Evolutionary conservation across 2,797 vertebrate species (phyloP), one percentile per base, ranked within the genome.

Genomic region (Alexandromys oeconomus): DNA sequence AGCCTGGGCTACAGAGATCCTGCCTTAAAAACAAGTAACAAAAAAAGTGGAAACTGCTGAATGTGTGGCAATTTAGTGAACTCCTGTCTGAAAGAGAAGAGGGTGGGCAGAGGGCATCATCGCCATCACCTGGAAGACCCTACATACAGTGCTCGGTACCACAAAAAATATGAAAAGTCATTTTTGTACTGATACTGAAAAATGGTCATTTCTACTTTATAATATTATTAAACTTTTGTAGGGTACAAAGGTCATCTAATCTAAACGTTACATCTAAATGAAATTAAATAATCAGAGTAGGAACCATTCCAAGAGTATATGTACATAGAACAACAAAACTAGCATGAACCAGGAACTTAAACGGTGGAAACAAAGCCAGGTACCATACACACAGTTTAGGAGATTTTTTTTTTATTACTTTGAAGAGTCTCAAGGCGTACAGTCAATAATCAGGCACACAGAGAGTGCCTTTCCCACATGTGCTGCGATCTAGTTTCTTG

Each of bases 401-500:
- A 63, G 61, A 51, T 9, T 40, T 40, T 73, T 54, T 89, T 91
- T 65, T 73, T 78, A 78, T 89, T 93, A 46, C 71, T 97, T 87
- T 71, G 71, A 67, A 88, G 37, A 89, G 54, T 46, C 54, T 19
- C 48, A 92, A 96, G 71, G 27, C 34, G 89, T 43, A 87, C 88
- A 92, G 59, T 81, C 71, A 91, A 76, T 67, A 87, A 51, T 37
- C 31, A 74, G 76, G 31, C 84, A n/a, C 2, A 43, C 51, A 94
- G 95, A 96, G 79, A 96, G 79, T 34, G 15, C 69, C 89, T 91
- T 96, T 59, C 9, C 73, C 86, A 82, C n/a, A 17, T 5, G 80
- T 21, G 40, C 69, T 61, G 71, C 0, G 78, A 94, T 96, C 88
- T 91, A 95, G 90, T 96, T 97, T 96, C 93, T 69, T 67, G 85